These are phyloP conservation scores for Centruroides sculpturatus DNA, from an alignment of 1,140 invertebrate species.

Conservation along the genomic window DNA sequence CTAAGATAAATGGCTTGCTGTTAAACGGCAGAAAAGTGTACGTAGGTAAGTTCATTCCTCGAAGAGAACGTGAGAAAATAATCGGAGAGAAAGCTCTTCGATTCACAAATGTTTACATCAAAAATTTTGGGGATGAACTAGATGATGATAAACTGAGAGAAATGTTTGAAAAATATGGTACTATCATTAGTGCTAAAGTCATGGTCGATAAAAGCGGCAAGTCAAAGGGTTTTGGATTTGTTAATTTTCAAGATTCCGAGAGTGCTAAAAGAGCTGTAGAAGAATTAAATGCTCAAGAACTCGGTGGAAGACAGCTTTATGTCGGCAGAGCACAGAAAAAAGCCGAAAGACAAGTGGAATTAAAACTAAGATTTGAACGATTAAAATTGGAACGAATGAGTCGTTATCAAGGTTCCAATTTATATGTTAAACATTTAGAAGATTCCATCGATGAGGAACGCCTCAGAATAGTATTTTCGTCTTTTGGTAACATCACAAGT, in stretches of 20 bases:
- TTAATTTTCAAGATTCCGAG: constrained; percentile 94
- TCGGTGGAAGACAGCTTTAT: constrained; percentile 53
- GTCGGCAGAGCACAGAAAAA: constrained; percentile 98
- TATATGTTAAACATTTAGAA: constrained; percentile 97
- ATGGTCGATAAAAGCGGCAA: constrained; percentile 88
- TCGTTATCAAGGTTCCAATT: constrained; percentile 80
- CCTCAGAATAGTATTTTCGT: constrained; percentile 80
- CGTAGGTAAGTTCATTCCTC: constrained; percentile 94
- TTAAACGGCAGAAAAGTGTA: constrained; percentile 75
- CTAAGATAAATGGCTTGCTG: constrained; percentile 78
- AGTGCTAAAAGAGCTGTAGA: constrained; percentile 82
- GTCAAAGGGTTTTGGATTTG: constrained; percentile 98
- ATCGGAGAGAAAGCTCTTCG: constrained; percentile 93
- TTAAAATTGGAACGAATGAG: constrained; percentile 89
- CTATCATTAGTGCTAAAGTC: constrained; percentile 56
- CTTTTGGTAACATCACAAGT: constrained; percentile 90
- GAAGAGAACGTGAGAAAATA: constrained; percentile 87
- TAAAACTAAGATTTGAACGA: constrained; percentile 91
- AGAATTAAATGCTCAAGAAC: constrained; percentile 79
- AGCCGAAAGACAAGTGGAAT: constrained; percentile 87
- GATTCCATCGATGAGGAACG: constrained; percentile 93
- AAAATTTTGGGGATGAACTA: constrained; percentile 94
- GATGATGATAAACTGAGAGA: constrained; percentile 81
- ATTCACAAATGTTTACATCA: constrained; percentile 99
- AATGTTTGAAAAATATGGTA: constrained; percentile 89